Percentiles rank a stretch among this genome's conserved stretches.
Conservation (phyloP, 2,113 vertebrate genomes). For the Gasterosteus aculeatus region DNA sequence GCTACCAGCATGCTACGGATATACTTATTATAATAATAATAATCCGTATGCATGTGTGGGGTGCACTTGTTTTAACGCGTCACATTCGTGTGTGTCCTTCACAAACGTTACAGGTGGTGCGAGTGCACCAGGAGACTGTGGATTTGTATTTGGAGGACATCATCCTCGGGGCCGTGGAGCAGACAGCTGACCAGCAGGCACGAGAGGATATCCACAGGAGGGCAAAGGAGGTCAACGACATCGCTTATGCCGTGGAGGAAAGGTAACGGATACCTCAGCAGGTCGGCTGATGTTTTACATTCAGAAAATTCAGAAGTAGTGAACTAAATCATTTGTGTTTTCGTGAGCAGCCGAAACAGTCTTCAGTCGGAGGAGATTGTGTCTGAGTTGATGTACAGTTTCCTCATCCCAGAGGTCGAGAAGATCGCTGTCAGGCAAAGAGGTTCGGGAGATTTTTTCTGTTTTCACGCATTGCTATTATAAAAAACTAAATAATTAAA, state of each 20-base stretch:
- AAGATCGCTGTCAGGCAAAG: slow-evolving; percentile 85
- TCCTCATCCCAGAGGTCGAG: slow-evolving; percentile 91
- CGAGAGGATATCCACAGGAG: slow-evolving; percentile 86
- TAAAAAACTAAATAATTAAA: background rate
- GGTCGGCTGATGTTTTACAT: background rate
- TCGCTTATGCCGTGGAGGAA: slow-evolving; percentile 87
- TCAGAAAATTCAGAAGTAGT: background rate
- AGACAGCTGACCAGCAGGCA: slow-evolving; percentile 87
- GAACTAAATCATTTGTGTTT: slow-evolving; percentile 31
- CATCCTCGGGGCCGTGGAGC: slow-evolving; percentile 82
- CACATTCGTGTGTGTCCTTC: slow-evolving; percentile 17
- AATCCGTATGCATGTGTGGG: background rate
- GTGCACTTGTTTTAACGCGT: background rate
- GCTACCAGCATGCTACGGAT: background rate
- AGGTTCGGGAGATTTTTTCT: slow-evolving; percentile 80
- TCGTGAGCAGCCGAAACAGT: slow-evolving; percentile 77
- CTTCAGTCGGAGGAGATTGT: slow-evolving; percentile 93
- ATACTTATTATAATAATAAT: background rate
- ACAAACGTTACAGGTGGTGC: slow-evolving; percentile 82
- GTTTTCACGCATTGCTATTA: background rate
- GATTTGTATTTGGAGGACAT: slow-evolving; percentile 92
- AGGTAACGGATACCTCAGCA: slow-evolving; percentile 70
- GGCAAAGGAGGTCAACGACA: slow-evolving; percentile 88
- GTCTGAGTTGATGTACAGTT: slow-evolving; percentile 91
- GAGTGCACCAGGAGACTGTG: slow-evolving; percentile 89